Evolutionary conservation across 2,113 vertebrate genomes (phyloP), one percentile per base, ranked within the genome.

Genomic region (Peromyscus maniculatus): DNA sequence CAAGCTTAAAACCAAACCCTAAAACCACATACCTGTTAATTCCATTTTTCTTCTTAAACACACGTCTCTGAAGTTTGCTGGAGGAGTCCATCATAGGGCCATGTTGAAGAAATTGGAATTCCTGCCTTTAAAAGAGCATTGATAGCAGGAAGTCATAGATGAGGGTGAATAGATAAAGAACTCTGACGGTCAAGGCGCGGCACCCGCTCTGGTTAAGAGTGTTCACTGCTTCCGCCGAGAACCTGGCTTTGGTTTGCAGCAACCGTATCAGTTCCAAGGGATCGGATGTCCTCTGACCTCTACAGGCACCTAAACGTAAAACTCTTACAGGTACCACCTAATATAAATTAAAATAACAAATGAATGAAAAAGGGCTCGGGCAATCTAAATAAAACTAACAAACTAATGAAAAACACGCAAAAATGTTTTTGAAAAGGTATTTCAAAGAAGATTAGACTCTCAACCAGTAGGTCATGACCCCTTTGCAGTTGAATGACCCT

Each of bases 41-140:
- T 97, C 66, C 24, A 46, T 88, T 91, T 90, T 46, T 86, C 33
- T 94, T 91, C 87, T 82, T 88, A 62, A 97, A 93, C 28, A 21
- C 33, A 80, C 87, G 90, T 28, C 0, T 86, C 52, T 88, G 12
- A 78, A 64, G 83, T 90, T 91, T 95, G 3, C 64, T 55, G 59
- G 86, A 52, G 69, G 16, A 67, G 49, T 80, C 17, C 28, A 67
- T 24, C 84, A 75, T 19, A 91, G 66, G 43, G 59, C 28, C 3
- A 8, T 80, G 83, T 71, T 80, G 83, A 94, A 69, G 83, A 88
- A 62, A n/a, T 3, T 10, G 17, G 21, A 94, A 52, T 77, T 83
- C 64, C 36, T 10, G 69, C 62, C 19, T 57, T 92, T 66, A 79
- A 91, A 90, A 95, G 55, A 72, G 78, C 86, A 62, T 75, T 72